phyloP scores from a whole-genome alignment of 2,888 invertebrate species.

The Microctonus aethiopoides region DNA sequence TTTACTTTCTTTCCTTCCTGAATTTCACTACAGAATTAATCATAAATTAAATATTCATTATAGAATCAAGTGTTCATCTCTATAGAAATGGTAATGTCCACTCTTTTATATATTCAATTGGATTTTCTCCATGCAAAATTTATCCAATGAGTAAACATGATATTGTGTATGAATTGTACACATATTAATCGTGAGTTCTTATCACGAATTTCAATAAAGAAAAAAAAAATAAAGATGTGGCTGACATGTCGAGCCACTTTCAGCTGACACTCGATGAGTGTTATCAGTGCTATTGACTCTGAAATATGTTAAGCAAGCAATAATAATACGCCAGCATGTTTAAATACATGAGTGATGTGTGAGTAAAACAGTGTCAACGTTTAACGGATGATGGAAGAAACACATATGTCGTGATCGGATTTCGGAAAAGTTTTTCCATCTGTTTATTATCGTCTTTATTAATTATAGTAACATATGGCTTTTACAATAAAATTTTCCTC shows the following conservation, averaged over 20 bases:
- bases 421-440: background rate
- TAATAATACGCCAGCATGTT: slow-evolving; percentile 29
- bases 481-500: slow-evolving; percentile 39
- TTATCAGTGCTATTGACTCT: slow-evolving; percentile 48
- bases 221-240: background rate
- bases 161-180: background rate
- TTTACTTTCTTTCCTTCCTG: background rate
- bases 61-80: background rate
- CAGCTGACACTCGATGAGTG: background rate
- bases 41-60: background rate
- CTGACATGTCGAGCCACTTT: background rate
- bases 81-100: background rate
- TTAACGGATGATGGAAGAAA: slow-evolving; percentile 14
- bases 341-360: slow-evolving; percentile 1
- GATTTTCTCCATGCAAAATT: background rate
- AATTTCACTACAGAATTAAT: background rate
- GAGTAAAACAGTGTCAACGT: background rate
- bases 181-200: background rate
- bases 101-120: background rate
- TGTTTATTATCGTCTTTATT: background rate
- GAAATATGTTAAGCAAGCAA: slow-evolving; percentile 39
- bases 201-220: background rate
- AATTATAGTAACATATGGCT: slow-evolving; percentile 42
- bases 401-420: background rate
- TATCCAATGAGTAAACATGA: background rate